Conservation (phyloP, 2,888 invertebrate species). For the Dioctria linearis region DNA sequence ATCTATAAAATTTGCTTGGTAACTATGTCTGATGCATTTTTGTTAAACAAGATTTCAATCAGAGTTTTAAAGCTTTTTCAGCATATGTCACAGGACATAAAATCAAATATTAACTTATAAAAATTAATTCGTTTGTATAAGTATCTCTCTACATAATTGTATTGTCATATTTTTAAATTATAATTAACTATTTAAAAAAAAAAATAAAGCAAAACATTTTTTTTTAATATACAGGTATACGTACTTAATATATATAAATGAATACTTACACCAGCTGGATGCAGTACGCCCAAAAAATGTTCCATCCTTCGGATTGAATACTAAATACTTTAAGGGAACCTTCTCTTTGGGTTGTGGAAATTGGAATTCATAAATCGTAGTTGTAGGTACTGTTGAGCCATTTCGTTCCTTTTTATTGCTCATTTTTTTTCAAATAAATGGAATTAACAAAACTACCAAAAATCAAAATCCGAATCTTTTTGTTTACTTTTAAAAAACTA, state of each 20-base stretch:
- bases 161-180: neutral
- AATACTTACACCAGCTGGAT: slow-evolving; percentile 69
- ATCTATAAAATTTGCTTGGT: no score
- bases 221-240: neutral
- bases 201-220: neutral
- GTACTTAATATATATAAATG: neutral
- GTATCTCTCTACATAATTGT: no score
- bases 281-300: slow-evolving; percentile 67
- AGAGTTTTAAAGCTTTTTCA: no score
- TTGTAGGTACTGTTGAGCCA: slow-evolving; percentile 53
- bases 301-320: slow-evolving; percentile 66
- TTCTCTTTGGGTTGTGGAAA: slow-evolving; percentile 66
- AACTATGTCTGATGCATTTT: no score
- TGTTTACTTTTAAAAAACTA: slow-evolving; percentile 22
- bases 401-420: slow-evolving; percentile 52
- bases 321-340: slow-evolving; percentile 63
- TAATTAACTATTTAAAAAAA: neutral
- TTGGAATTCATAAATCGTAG: slow-evolving; percentile 62
- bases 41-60: no score
- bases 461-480: neutral
- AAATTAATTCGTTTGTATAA: no score
- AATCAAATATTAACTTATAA: no score
- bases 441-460: neutral
- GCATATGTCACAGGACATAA: no score
- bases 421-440: slow-evolving; percentile 16